Evolutionary conservation across 2,888 invertebrate genomes (phyloP), one percentile per base, ranked within the genome.

Genomic region (Cerastis leucographa): DNA sequence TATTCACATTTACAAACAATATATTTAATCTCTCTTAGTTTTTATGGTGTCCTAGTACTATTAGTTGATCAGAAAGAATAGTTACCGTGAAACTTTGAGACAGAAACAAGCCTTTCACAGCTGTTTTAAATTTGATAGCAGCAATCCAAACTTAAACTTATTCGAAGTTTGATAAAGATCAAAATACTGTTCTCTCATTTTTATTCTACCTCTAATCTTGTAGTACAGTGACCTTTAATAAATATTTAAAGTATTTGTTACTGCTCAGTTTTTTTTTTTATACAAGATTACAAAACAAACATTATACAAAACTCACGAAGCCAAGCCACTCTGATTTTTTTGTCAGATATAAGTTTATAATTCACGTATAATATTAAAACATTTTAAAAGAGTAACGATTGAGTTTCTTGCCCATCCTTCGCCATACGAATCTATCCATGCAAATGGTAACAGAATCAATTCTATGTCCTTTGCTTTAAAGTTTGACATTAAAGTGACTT

Each of bases 1-100:
- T 67, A 22, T 68, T 68, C 35, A 76, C 74, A 70, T 81, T 69
- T 74, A 66, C 80, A 67, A 61, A 81, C 81, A 69, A 75, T 69
- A 70, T 68, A 65, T 51, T 44, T 46, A 51, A 73, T 25, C 59
- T 49, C 56, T 56, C 49, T 62, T 29, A 25, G 42, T 35, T 14
- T n/a, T 46, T 49, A 80, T 56, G 74, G 14, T 74, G n/a, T 56
- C 80, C 61, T 74, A 56, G 42, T 78, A 82, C 72, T 54, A 46
- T 46, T 42, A 35, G 59, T 35, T 9, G 17, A 46, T 46, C 56
- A 61, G 14, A n/a, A 68, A n/a, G n/a, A 51, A 40, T 2, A n/a
- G 19, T 4, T 76, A 77, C 62, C 25, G 22, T 54, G 17, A 29
- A 35, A 68, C 19, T 19, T 65, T n/a, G 12, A 76, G 40, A 59